Conservation (phyloP, 2,113 vertebrate species). For the Tautogolabrus adspersus region DNA sequence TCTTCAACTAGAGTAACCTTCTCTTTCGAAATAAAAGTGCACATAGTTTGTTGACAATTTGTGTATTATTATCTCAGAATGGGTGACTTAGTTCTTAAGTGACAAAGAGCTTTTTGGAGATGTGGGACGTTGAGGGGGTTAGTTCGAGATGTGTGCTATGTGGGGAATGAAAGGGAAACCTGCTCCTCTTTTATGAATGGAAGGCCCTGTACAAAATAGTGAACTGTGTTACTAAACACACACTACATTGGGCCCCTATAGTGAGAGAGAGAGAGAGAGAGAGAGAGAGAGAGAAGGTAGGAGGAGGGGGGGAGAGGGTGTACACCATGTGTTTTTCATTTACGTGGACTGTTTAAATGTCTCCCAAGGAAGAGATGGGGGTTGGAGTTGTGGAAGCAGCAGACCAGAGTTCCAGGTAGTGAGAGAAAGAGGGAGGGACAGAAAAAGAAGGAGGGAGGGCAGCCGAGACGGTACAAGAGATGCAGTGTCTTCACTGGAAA, state of each 20-base stretch:
- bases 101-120: conserved; percentile 3
- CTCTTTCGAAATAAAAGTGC: conserved; percentile 5
- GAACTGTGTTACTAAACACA: conserved; percentile 71
- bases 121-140: conserved; percentile 42
- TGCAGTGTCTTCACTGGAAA: conserved; percentile 87
- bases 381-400: conserved; percentile 76
- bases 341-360: conserved; percentile 81
- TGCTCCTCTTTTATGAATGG: conserved; percentile 79
- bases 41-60: neutral
- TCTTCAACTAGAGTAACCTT: conserved; percentile 15
- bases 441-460: conserved; percentile 62
- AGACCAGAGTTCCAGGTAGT: conserved; percentile 80
- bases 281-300: conserved; percentile 22
- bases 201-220: conserved; percentile 78
- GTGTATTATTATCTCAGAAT: conserved; percentile 1
- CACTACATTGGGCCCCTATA: conserved; percentile 70
- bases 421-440: conserved; percentile 68
- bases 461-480: conserved; percentile 82
- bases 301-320: conserved; percentile 6
- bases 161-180: conserved; percentile 61
- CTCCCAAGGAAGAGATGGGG: conserved; percentile 77
- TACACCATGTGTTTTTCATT: conserved; percentile 62
- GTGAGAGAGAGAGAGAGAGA: conserved; percentile 27
- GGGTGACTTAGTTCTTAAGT: neutral
- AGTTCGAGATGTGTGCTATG: conserved; percentile 41